Base-by-base conservation (phyloP, 2,113 vertebrate species). In the Melanerpes aurifrons region DNA sequence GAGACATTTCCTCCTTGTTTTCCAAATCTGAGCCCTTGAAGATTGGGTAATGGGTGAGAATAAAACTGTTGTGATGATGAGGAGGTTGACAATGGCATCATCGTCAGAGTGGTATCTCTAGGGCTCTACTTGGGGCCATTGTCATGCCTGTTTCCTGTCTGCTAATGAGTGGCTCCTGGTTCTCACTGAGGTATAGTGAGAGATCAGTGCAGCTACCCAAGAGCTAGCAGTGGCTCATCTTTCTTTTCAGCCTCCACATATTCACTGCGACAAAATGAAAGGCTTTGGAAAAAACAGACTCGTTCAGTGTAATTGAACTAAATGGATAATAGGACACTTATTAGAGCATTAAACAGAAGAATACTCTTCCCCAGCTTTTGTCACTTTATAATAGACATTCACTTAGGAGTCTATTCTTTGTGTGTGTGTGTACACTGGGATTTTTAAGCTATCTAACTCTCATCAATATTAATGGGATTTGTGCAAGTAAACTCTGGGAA, bases 291-390 rank as follows among this genome's bases (percentile, higher is more conserved):
- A 93, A 96, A 66, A 4, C 87, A 94, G 93, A 91, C 76, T 96
- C 75, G 87, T 93, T 96, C 91, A 91, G 32, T 69, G 85, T 90
- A 95, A 95, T 96, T 96, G 94, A 93, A 94, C 89, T 96, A 96
- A 96, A 94, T 86, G 87, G 94, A 95, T 96, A 96, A 96, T 94
- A 93, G 91, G 85, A 92, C 94, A 94, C 85, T 95, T 95, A 90
- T 86, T 94, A 92, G 45, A 68, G 90, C 85, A 95, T 95, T 92
- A 95, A 91, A 93, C 73, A 88, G 94, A 94, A 95, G 86, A 94
- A 94, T 81, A 94, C 62, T 91, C 91, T 86, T 93, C 1, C 12
- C 79, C 3, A 40, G 85, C 91, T 95, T 90, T 94, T 96, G 93
- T 94, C 76, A 86, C 82, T 92, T 94, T 81, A 94, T 91, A 95